Evolutionary conservation across 2,888 invertebrate genomes (phyloP).

Genomic region (Capitulum mitella): DNA sequence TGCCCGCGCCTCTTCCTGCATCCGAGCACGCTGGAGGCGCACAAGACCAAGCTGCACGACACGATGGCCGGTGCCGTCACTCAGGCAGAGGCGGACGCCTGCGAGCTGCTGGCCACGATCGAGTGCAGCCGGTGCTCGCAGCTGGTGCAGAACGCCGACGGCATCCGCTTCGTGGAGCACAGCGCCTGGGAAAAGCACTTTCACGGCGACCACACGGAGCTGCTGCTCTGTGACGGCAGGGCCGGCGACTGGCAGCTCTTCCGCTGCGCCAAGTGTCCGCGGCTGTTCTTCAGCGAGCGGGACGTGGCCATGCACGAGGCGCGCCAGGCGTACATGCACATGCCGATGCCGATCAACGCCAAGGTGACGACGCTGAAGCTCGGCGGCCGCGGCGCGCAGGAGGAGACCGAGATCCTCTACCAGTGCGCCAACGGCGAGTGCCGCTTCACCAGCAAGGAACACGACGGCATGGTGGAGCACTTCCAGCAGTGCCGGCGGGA

Average conservation of each 20-base stretch:
- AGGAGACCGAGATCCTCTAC: neutral
- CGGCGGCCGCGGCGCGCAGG: neutral
- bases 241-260: neutral
- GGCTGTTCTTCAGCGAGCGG: neutral
- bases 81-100: neutral
- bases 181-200: neutral
- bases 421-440: constrained; percentile 12
- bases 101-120: neutral
- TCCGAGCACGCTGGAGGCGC: neutral
- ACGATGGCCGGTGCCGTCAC: neutral
- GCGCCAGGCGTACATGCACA: constrained; percentile 14
- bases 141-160: constrained; percentile 18
- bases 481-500: neutral
- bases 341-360: neutral
- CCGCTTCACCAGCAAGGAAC: neutral
- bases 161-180: neutral
- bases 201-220: neutral
- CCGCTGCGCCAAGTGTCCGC: neutral
- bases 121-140: neutral
- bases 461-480: neutral
- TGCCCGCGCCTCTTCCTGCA: constrained; percentile 15
- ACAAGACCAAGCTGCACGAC: constrained; percentile 3
- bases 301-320: neutral
- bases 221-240: neutral
- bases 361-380: neutral